These are phyloP conservation scores for Panagrolaimus sp. DNA, from an alignment of 1,140 invertebrate genomes.

Conservation along the genomic window DNA sequence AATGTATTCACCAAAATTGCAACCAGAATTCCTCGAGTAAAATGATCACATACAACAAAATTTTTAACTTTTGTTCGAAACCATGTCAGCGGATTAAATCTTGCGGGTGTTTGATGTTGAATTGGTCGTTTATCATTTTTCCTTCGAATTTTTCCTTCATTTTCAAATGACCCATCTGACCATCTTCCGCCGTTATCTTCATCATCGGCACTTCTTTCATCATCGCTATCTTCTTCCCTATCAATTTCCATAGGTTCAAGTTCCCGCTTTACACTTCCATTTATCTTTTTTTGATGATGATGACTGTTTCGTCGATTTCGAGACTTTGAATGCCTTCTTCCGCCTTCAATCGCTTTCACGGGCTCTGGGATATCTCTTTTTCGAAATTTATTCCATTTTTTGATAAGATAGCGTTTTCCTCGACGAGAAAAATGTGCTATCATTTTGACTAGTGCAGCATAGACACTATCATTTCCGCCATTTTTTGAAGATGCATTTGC, in stretches of 20 bases:
- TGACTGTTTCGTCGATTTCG: background rate
- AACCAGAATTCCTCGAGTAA: conserved; percentile 88
- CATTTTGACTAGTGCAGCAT: conserved; percentile 39
- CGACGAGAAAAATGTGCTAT: conserved; percentile 42
- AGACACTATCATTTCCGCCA: conserved; percentile 45
- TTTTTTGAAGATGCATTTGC: conserved; percentile 43
- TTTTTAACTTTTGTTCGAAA: conserved; percentile 42
- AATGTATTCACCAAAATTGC: conserved; percentile 98
- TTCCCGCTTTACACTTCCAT: background rate
- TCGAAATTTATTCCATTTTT: conserved; percentile 15
- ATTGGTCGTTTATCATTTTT: background rate
- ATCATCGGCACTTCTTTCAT: background rate
- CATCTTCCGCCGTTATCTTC: too few relatives aligned
- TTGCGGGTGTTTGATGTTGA: conserved; percentile 8
- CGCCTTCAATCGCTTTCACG: conserved; percentile 17
- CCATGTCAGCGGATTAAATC: conserved; percentile 15
- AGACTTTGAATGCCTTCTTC: background rate
- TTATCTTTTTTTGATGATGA: background rate
- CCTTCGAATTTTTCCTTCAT: background rate
- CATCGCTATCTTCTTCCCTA: background rate
- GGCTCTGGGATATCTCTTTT: background rate
- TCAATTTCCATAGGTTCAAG: conserved; percentile 4
- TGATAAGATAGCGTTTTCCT: conserved; percentile 29
- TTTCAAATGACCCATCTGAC: background rate
- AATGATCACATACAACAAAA: conserved; percentile 68